Base-by-base conservation (phyloP, 1,140 invertebrate genomes). In the Rhopalosiphum maidis region DNA sequence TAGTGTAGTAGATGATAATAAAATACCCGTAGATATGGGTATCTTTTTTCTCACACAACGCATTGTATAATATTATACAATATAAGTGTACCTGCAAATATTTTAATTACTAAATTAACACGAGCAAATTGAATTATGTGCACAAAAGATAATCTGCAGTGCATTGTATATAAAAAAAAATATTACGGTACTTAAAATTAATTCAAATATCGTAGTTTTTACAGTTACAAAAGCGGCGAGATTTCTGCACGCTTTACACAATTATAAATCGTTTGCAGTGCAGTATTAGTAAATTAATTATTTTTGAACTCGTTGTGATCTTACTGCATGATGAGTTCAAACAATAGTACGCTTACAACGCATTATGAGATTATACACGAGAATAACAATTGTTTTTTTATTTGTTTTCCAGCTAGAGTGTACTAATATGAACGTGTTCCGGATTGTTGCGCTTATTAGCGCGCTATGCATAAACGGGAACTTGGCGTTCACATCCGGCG, bases 401-500 rank as follows among this genome's bases (percentile, higher is more conserved):
- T 90, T 90, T 90, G 88, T 90, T 90, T 90, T 37, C 35, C 37
- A 48, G 48, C 11, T 82, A n/a, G 18, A n/a, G 41, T 30, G 6
- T 48, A n/a, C 15, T 23, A 89, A 23, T 35, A 90, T 90, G 88
- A 30, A 90, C 55, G 25, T 54, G 77, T 93, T 86, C 46, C 77
- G 46, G 82, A 85, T 85, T 43, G 77, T 93, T 93, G 77, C 82
- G 23, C 48, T 93, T 83, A 86, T 93, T 85, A 86, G 68, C 48
- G 82, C 35, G 37, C 82, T 93, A 35, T 43, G 91, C 21, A 30
- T 93, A 82, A 93, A 86, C 82, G 91, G 82, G 77, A 85, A 86
- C 37, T 51, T 90, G 55, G 93, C 60, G 22, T 93, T 96, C 89
- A 96, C 95, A 21, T 95, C 95, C 94, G 96, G 95, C 88, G 96